Evolutionary conservation across 2,113 vertebrate species (phyloP).

Genomic region (Amphilophus citrinellus): DNA sequence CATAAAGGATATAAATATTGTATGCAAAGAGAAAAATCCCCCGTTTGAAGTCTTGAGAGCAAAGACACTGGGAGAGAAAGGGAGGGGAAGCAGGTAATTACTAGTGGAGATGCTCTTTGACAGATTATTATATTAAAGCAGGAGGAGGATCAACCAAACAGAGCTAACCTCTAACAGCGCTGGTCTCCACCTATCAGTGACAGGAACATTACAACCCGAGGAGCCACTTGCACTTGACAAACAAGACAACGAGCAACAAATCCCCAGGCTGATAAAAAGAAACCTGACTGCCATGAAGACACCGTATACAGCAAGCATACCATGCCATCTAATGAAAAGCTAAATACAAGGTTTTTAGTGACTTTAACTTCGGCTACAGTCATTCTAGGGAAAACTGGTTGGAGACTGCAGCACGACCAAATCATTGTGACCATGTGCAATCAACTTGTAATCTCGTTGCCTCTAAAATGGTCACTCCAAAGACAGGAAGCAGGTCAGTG

Average conservation of each 20-base stretch:
- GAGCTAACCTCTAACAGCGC: conserved; percentile 73
- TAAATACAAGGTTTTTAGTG: background rate
- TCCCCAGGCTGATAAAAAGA: conserved; percentile 3
- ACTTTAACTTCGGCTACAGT: background rate
- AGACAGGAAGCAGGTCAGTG: background rate
- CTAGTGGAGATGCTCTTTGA: conserved; percentile 77
- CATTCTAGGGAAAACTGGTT: background rate
- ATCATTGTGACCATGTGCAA: background rate
- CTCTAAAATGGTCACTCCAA: background rate
- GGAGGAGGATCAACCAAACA: conserved; percentile 80
- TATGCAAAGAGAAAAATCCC: conserved; percentile 74
- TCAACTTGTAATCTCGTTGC: background rate
- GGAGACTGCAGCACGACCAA: background rate
- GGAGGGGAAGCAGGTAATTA: conserved; percentile 80
- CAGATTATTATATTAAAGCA: conserved; percentile 79
- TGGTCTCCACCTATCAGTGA: conserved; percentile 77
- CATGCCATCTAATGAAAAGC: background rate
- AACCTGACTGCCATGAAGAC: conserved; percentile 14
- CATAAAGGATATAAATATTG: conserved; percentile 82
- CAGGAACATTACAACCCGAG: conserved; percentile 67
- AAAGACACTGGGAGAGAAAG: conserved; percentile 70
- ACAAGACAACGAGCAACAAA: conserved; percentile 49
- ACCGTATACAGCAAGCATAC: background rate
- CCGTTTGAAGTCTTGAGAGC: conserved; percentile 79
- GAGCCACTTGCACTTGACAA: conserved; percentile 72